Evolutionary conservation across 2,113 vertebrate genomes (phyloP).

Genomic region (Alligator mississippiensis): DNA sequence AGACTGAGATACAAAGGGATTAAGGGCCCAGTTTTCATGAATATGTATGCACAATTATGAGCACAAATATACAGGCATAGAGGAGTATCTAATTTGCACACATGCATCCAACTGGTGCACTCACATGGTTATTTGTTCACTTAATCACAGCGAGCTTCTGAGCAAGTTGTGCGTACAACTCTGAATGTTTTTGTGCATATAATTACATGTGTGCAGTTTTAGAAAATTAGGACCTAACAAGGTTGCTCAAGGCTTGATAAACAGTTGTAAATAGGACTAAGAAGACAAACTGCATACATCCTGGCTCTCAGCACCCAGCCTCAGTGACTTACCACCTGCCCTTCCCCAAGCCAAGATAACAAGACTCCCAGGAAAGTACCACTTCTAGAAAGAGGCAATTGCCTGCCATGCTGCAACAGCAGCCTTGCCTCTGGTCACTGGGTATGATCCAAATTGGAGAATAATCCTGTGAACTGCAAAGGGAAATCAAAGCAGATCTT

Average conservation of each 20-base stretch:
- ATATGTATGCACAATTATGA: neutral
- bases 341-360: neutral
- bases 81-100: neutral
- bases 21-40: neutral
- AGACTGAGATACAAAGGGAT: neutral
- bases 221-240: neutral
- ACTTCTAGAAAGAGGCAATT: neutral
- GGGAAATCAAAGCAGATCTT: constrained; percentile 46
- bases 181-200: neutral
- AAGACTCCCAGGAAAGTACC: neutral
- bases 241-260: neutral
- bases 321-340: neutral
- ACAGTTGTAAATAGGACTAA: neutral
- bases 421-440: neutral
- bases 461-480: neutral
- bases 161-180: neutral
- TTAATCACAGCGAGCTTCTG: neutral
- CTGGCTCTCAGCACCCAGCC: neutral
- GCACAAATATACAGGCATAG: neutral
- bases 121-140: neutral
- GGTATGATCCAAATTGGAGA: constrained; percentile 4
- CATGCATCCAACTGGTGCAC: neutral
- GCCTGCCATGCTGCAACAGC: neutral
- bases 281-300: neutral
- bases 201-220: neutral